A percentile compares a stretch with the other conserved stretches of the same genome.
Evolutionary conservation across 2,797 vertebrate genomes (phyloP).

Genomic region (Chlorospingus semifuscus): DNA sequence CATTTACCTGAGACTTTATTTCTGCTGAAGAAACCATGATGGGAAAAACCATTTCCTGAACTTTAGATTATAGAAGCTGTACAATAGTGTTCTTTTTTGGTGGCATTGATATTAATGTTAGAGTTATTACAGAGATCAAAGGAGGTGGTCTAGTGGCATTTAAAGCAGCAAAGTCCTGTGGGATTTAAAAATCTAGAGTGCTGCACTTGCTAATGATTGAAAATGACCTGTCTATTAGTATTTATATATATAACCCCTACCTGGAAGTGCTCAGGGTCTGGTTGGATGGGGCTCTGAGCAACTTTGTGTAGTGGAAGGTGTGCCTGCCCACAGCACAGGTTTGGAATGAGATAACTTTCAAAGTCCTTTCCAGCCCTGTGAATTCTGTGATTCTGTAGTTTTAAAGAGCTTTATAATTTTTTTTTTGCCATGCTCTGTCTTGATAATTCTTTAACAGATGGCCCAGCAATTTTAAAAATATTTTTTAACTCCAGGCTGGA

Average conservation of each 20-base stretch:
- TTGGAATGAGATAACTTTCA: background rate
- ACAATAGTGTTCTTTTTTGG: background rate
- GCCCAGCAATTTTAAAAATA: fast-evolving
- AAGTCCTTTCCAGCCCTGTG: background rate
- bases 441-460: fast-evolving
- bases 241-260: background rate
- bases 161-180: background rate
- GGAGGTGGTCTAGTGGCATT: background rate
- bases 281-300: background rate
- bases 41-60: background rate
- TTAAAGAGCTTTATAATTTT: background rate
- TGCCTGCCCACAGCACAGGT: background rate
- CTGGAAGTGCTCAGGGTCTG: background rate
- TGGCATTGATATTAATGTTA: background rate
- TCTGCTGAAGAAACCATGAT: background rate
- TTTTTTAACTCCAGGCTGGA: background rate
- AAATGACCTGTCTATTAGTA: fast-evolving
- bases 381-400: background rate
- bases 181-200: background rate
- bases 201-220: background rate
- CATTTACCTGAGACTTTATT: background rate
- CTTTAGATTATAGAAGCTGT: background rate
- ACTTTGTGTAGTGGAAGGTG: background rate
- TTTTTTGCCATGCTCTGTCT: background rate
- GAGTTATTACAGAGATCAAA: background rate